phyloP scores from a whole-genome alignment of 35 echinoderm and acorn worm genomes.

The Diadema setosum region DNA sequence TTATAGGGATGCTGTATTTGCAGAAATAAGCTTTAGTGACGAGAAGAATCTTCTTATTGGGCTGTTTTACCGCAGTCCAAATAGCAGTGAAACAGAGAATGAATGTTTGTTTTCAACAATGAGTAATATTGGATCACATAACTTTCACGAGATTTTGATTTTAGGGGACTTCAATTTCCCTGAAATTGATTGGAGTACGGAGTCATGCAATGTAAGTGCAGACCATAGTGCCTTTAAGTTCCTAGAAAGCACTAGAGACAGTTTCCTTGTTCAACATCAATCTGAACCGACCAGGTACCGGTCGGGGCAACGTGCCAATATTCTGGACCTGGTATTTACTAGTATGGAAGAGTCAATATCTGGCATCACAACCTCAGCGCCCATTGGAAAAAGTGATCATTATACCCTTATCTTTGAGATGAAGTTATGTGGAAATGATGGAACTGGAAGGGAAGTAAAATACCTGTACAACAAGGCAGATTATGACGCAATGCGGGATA shows the following conservation, averaged over 20 bases:
- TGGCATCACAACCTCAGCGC: neutral
- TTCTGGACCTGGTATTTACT: constrained; percentile 38
- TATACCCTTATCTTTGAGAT: neutral
- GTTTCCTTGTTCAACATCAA: constrained; percentile 24
- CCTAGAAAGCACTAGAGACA: neutral
- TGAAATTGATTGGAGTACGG: constrained; percentile 3
- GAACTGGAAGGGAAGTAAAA: no score
- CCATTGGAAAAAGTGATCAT: constrained; percentile 57
- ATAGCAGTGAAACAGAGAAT: neutral
- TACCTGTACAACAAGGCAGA: no score
- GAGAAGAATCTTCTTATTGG: neutral
- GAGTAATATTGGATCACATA: neutral
- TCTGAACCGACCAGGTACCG: constrained; percentile 2
- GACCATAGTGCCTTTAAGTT: neutral
- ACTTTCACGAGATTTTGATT: neutral
- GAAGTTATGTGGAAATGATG: no score
- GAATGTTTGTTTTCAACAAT: neutral
- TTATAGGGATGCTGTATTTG: neutral
- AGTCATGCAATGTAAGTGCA: neutral
- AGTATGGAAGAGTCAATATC: neutral
- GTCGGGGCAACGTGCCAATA: neutral
- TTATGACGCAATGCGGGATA: no score
- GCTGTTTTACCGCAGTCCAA: constrained; percentile 16
- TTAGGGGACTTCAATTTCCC: constrained; percentile 41
- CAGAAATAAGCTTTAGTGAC: neutral